Conservation (phyloP, 2,797 vertebrate genomes). For the Pseudomugil gertrudae region DNA sequence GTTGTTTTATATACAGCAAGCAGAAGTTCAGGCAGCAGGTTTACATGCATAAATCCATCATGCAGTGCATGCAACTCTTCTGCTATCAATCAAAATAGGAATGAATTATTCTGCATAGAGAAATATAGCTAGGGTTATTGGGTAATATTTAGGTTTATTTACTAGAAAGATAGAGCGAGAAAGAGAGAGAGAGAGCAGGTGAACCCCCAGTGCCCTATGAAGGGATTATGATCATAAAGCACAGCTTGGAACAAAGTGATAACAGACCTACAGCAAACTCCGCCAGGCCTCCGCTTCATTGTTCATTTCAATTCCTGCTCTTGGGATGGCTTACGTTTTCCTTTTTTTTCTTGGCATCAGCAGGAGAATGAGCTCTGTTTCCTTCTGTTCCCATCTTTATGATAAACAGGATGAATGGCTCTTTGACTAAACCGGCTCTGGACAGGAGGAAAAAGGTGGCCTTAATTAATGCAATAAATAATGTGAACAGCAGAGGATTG, state of each 20-base stretch:
- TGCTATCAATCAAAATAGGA: no score
- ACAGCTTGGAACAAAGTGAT: not conserved
- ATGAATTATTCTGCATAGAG: no score
- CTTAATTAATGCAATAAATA: slow-evolving; percentile 34
- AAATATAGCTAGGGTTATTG: no score
- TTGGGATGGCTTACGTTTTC: slow-evolving; percentile 42
- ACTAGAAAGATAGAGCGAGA: no score
- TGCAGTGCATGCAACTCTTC: no score
- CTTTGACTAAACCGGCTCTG: slow-evolving; percentile 7
- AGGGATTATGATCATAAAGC: not conserved
- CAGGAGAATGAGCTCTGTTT: slow-evolving; percentile 36
- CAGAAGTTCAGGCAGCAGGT: no score
- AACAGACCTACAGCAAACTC: slow-evolving; percentile 8
- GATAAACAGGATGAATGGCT: slow-evolving; percentile 2
- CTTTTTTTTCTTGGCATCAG: slow-evolving; percentile 19
- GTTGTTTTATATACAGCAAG: no score
- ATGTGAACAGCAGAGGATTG: slow-evolving; percentile 2
- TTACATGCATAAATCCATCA: no score
- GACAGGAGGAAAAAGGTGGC: not conserved
- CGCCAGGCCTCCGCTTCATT: slow-evolving; percentile 5
- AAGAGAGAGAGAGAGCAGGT: no score
- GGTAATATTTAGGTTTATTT: no score
- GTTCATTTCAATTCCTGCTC: slow-evolving; percentile 44
- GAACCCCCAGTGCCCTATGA: no score
- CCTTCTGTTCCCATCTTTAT: slow-evolving; percentile 43